A percentile compares a stretch with the other conserved stretches of the same genome.
phyloP scores from a whole-genome alignment of 2,113 vertebrate genomes.

The Rhineura floridana region DNA sequence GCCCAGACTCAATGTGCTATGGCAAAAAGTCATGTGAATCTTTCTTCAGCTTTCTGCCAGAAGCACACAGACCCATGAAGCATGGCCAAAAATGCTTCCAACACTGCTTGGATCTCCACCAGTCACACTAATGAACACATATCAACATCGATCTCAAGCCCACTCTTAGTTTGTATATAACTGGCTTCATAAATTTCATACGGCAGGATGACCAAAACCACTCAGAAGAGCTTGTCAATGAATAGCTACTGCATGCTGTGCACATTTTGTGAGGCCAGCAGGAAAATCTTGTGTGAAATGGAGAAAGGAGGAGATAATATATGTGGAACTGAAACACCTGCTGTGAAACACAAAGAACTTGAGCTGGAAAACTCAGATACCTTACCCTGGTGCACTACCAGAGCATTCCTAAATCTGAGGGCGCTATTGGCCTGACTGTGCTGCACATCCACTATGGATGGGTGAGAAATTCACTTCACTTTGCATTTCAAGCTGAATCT shows the following conservation, averaged over 20 bases:
- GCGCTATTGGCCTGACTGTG: background rate
- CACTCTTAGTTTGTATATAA: background rate
- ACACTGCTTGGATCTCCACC: background rate
- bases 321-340: background rate
- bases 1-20: background rate
- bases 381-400: background rate
- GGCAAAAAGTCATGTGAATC: constrained; percentile 5
- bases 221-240: background rate
- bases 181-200: background rate
- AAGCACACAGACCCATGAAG: background rate
- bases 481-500: too few species aligned
- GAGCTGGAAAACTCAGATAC: background rate
- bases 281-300: background rate
- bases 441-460: background rate
- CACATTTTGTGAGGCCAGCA: background rate
- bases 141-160: background rate
- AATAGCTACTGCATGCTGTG: background rate
- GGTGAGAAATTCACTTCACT: too few species aligned
- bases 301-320: background rate
- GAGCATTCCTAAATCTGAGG: background rate
- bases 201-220: background rate
- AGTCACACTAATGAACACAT: background rate
- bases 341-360: background rate
- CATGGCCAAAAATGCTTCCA: constrained; percentile 12
- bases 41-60: background rate